Base-by-base conservation (phyloP, 2,888 invertebrate species). In the Ellobium chinense region DNA sequence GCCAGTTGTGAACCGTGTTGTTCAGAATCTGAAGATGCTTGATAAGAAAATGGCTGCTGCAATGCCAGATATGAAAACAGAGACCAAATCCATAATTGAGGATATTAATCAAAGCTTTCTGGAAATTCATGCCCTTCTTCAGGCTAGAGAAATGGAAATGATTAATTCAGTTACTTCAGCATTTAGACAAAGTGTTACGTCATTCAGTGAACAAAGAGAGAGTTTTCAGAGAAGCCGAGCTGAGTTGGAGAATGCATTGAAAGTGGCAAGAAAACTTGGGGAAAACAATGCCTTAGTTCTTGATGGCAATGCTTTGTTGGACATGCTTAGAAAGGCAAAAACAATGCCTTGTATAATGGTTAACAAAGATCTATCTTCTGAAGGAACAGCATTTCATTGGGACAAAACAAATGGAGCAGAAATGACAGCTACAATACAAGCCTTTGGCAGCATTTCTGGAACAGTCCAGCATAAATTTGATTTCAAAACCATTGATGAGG, bases 271-370 rank as follows among this genome's bases (percentile, higher is more conserved):
- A 18, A 75, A 69, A 46, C 63, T 74, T 21, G 29, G 69, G 37
- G 80, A 80, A 68, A 80, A 80, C 36, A 75, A 21, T 69, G 76
- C 46, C 31, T 34, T 68, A 18, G 58, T 83, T 18, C 36, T 83
- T 18, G 81, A 91, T 84, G 90, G 88, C 7, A 87, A 89, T 66
- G 87, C 87, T 24, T 85, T 91, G 14, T 70, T 90, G 27, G 87
- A 89, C 31, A 84, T 85, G 21, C 82, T 91, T 62, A 69, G 81
- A 24, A 82, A 83, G 31, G 88, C 89, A 7, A 86, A 84, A 78
- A 84, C 86, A 34, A 82, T 88, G 12, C 87, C 89, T 2, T 90
- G 90, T 83, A 84, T 88, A 27, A 62, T 89, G 31, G 39, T 37
- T 1, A 70, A 69, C n/a, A 46, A 54, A 14, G 75, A 82, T 0